phyloP scores from a whole-genome alignment of 2,888 invertebrate species.

The Graphium colonna region DNA sequence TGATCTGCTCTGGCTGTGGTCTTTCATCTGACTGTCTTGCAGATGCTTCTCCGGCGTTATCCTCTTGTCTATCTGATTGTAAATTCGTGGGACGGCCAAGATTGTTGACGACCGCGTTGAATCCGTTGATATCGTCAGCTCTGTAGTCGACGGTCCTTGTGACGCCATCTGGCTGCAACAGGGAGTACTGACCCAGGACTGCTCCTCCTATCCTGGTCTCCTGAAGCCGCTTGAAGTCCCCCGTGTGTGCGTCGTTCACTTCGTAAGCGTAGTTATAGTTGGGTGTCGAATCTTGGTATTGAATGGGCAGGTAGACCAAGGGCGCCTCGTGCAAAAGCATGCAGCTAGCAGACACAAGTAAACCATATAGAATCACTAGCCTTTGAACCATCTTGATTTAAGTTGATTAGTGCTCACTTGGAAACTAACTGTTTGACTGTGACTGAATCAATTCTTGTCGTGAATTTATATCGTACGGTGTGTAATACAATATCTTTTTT shows the following conservation, averaged over 20 bases:
- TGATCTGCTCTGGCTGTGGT: background rate
- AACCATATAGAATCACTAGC: too few species aligned
- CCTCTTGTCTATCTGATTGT: background rate
- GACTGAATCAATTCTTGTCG: too few species aligned
- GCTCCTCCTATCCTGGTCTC: conserved; percentile 73
- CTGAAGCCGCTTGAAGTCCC: conserved; percentile 77
- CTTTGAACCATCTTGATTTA: too few species aligned
- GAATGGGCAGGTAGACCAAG: too few species aligned
- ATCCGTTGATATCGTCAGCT: conserved; percentile 75
- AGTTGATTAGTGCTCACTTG: too few species aligned
- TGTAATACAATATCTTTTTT: too few species aligned
- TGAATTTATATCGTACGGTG: too few species aligned
- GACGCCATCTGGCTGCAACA: conserved; percentile 76
- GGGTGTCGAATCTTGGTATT: conserved; percentile 29
- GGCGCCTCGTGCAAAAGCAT: too few species aligned
- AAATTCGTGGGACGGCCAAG: background rate
- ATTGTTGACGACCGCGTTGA: conserved; percentile 75
- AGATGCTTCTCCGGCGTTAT: background rate
- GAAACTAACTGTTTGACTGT: too few species aligned
- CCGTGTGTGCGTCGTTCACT: conserved; percentile 74
- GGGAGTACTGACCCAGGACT: conserved; percentile 75
- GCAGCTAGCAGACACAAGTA: too few species aligned
- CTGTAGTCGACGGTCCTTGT: conserved; percentile 77
- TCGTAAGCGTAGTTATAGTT: conserved; percentile 76
- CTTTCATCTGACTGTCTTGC: conserved; percentile 1